A percentile compares a stretch with the other conserved stretches of the same genome.
These are phyloP conservation scores for Gymnocypris eckloni DNA, from an alignment of 2,797 vertebrate species.

Conservation along the genomic window DNA sequence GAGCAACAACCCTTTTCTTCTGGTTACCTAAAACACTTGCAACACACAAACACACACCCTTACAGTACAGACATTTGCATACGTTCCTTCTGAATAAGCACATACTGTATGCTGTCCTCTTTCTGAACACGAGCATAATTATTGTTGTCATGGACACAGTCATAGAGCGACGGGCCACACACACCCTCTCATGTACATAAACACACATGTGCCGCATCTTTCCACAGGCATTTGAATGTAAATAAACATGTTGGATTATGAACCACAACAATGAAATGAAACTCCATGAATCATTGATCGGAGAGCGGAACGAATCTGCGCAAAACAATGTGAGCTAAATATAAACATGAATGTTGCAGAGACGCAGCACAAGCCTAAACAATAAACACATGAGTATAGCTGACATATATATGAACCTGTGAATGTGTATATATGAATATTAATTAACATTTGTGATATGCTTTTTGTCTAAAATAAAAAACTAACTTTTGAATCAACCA, in stretches of 20 bases:
- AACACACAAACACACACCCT: background rate
- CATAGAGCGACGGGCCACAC: constrained; percentile 2
- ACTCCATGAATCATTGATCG: constrained; percentile 52
- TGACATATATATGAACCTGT: background rate
- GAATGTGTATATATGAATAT: background rate
- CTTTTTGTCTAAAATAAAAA: background rate
- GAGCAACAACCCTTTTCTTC: background rate
- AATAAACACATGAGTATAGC: background rate
- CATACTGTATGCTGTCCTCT: background rate
- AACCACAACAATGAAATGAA: constrained; percentile 20
- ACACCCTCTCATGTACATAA: background rate
- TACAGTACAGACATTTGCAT: constrained; percentile 1
- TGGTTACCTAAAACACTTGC: background rate
- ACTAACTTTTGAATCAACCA: background rate
- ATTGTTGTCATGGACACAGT: constrained; percentile 39
- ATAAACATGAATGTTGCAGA: constrained; percentile 43
- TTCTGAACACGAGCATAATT: constrained; percentile 11
- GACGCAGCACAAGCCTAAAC: background rate
- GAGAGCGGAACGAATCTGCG: background rate
- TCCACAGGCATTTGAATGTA: constrained; percentile 11
- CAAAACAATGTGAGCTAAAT: constrained; percentile 51
- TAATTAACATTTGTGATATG: background rate
- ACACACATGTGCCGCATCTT: constrained; percentile 27
- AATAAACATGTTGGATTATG: constrained; percentile 40
- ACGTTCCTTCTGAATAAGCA: constrained; percentile 4